These are phyloP conservation scores for Pavo muticus DNA, from an alignment of 2,113 vertebrate species.

Conservation along the genomic window DNA sequence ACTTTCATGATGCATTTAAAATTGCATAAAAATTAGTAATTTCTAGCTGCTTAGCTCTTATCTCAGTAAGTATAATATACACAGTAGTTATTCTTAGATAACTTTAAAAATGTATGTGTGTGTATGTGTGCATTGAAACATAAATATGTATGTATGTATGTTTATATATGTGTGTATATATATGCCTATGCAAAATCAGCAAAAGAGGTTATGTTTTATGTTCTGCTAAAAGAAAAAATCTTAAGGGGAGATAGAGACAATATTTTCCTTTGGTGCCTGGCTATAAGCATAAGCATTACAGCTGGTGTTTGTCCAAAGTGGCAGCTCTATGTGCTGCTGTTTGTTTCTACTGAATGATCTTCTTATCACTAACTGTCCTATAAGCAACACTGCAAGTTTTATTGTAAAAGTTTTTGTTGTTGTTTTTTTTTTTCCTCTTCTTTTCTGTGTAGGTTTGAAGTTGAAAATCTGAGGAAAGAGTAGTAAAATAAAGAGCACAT, in stretches of 20 bases:
- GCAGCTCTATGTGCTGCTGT: background rate
- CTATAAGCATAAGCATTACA: background rate
- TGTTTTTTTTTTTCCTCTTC: background rate
- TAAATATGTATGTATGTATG: background rate
- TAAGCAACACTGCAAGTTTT: background rate
- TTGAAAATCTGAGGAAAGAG: background rate
- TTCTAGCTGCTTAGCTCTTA: background rate
- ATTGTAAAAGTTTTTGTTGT: background rate
- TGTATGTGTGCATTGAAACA: background rate
- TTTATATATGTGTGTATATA: background rate
- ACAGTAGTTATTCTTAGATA: background rate
- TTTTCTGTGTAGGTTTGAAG: background rate
- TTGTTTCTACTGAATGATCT: slow-evolving; percentile 19
- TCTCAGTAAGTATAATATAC: background rate
- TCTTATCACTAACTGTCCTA: background rate
- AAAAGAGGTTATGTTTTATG: background rate
- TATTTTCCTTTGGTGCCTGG: background rate
- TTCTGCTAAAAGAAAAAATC: background rate
- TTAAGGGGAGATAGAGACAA: background rate
- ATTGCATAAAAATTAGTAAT: background rate
- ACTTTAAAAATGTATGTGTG: background rate
- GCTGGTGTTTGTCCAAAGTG: background rate
- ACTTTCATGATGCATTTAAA: background rate
- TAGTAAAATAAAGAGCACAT: background rate
- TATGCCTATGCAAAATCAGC: background rate